Base-by-base conservation (phyloP, 2,888 invertebrate genomes). In the Hemicrepidius hirtus region DNA sequence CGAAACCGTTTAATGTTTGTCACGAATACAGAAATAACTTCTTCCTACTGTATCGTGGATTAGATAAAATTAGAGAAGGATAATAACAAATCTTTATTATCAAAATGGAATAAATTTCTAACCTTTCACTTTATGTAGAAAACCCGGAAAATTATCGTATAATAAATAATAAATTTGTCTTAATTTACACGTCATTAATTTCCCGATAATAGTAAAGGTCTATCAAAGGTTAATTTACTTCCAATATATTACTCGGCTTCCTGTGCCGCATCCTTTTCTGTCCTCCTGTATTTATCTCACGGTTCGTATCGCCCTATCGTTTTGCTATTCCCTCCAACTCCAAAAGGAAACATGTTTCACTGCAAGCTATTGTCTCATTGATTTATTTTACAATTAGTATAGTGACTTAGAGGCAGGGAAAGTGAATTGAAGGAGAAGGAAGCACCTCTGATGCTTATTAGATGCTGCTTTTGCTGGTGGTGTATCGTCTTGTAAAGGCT, bases 171-270 rank as follows among this genome's bases (percentile, higher is more conserved):
- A 68, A 68, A 74, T 74, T 74, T 74, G 67, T 67, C 73, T 74
- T 74, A 70, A 74, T 74, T 70, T 70, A 64, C 73, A 60, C 65
- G 68, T 76, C 77, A 76, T 77, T 77, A 76, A 77, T 74, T 75
- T 71, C 68, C 74, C 71, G 73, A 71, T 73, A 70, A 77, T 76
- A 76, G 74, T 74, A 74, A 75, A 75, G 68, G 74, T 77, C 76
- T 76, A 77, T 78, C 77, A 78, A 77, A 77, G 78, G 78, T 77
- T 78, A 77, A 78, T 78, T 76, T 77, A 77, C 74, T 78, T 78
- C 78, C 78, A 77, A 78, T 78, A 78, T 77, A 77, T 76, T 77
- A 77, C 71, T 40, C 62, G 64, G 71, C 71, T 71, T 68, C 75
- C 68, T 59, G 10, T 37, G 53, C 35, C 50, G 20, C 68, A 35